Conservation (phyloP, 2,797 vertebrate species). For the Crenichthys baileyi region DNA sequence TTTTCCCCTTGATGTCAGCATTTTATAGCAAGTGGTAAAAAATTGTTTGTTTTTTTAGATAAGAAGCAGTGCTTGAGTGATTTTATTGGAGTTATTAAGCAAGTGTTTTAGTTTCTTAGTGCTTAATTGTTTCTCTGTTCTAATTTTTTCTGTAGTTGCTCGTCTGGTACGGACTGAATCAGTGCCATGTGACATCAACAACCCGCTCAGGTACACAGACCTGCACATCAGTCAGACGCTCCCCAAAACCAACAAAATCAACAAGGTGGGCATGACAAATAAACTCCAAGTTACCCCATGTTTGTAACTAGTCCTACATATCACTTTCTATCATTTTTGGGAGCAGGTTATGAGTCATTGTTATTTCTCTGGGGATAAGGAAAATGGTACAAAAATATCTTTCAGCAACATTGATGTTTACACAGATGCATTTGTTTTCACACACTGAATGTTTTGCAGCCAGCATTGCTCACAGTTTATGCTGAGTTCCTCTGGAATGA, state of each 20-base stretch:
- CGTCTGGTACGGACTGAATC: constrained; percentile 98
- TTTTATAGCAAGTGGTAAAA: constrained; percentile 46
- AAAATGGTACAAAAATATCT: constrained; percentile 51
- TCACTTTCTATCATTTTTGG: constrained; percentile 28
- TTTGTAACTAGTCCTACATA: constrained; percentile 35
- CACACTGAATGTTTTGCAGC: constrained; percentile 41
- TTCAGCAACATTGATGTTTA: constrained; percentile 44
- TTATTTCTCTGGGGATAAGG: constrained; percentile 45
- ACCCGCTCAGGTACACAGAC: constrained; percentile 95
- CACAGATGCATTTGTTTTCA: constrained; percentile 57
- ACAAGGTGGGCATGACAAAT: constrained; percentile 87
- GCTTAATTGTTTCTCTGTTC: constrained; percentile 25
- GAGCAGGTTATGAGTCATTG: constrained; percentile 51
- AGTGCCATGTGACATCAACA: constrained; percentile 99
- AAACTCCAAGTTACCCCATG: constrained; percentile 4
- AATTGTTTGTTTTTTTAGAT: constrained; percentile 46
- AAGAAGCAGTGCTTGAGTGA: constrained; percentile 20
- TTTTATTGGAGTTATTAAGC: constrained; percentile 23
- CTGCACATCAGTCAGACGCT: constrained; percentile 98
- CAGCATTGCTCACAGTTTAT: constrained; percentile 27
- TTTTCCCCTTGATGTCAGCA: constrained; percentile 33
- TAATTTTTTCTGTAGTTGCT: constrained; percentile 75
- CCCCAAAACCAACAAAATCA: constrained; percentile 99
- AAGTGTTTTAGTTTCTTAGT: constrained; percentile 23
- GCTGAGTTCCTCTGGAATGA: constrained; percentile 23